phyloP scores from a whole-genome alignment of 2,113 vertebrate genomes.

The Tyrannus savana region DNA sequence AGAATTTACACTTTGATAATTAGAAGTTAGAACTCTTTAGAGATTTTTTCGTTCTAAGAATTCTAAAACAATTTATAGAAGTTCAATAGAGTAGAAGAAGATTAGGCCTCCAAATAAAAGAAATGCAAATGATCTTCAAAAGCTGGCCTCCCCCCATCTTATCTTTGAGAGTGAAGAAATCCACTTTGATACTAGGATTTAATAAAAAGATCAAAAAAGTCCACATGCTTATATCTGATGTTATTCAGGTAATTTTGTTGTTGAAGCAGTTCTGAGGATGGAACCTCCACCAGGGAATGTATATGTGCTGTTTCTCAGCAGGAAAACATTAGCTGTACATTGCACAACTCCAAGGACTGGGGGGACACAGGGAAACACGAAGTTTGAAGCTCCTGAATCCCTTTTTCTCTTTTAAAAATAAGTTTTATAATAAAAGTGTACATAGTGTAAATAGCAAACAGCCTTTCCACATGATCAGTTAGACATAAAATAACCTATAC shows the following conservation, averaged over 20 bases:
- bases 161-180: slow-evolving; percentile 11
- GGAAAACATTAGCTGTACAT: neutral
- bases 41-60: neutral
- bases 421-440: neutral
- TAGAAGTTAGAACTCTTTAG: neutral
- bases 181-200: slow-evolving; percentile 30
- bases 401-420: neutral
- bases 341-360: neutral
- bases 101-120: slow-evolving; percentile 23
- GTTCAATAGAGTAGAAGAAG: slow-evolving; percentile 15
- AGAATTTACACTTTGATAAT: slow-evolving; percentile 32
- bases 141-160: neutral
- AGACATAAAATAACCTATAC: neutral
- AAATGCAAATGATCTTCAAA: slow-evolving; percentile 46
- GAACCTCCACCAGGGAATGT: neutral
- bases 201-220: slow-evolving; percentile 23
- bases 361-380: neutral
- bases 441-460: neutral
- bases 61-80: slow-evolving; percentile 5
- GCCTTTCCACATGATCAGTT: neutral
- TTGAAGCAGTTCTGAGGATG: neutral
- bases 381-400: neutral
- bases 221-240: neutral
- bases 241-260: neutral
- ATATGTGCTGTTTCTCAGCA: neutral